Conservation (phyloP, 2,888 invertebrate species). For the Eudemis profundana region DNA sequence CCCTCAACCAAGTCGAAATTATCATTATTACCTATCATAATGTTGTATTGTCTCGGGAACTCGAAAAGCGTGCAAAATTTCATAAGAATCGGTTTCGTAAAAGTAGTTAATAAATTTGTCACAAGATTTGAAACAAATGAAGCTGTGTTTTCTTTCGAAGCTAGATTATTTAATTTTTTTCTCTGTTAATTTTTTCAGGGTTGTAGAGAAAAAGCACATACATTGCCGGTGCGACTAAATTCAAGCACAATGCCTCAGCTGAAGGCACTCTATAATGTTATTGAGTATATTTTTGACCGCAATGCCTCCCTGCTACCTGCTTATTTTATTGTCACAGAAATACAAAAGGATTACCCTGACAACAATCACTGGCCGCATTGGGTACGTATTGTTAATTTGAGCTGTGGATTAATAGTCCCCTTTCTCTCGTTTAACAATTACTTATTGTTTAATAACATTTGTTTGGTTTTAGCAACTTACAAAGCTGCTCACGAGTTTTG, state of each 20-base stretch:
- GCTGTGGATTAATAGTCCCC: no score
- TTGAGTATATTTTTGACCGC: constrained; percentile 95
- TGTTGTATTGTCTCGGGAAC: no score
- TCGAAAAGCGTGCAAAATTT: no score
- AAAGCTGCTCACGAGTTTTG: constrained; percentile 93
- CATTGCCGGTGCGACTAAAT: constrained; percentile 91
- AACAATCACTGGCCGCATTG: constrained; percentile 95
- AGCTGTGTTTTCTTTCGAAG: no score
- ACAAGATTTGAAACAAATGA: no score
- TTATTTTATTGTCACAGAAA: constrained; percentile 97
- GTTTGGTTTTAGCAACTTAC: constrained; percentile 89
- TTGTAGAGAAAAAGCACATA: constrained; percentile 94
- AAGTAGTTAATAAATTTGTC: no score
- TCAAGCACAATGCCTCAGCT: constrained; percentile 93
- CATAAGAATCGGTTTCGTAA: no score
- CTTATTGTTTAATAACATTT: neutral
- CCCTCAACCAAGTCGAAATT: no score
- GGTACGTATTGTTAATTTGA: constrained; percentile 81
- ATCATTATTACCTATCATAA: no score
- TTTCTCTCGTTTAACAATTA: neutral
- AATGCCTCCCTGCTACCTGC: constrained; percentile 96
- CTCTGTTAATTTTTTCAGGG: constrained; percentile 79
- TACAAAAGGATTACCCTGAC: constrained; percentile 94
- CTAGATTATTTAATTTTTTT: no score
- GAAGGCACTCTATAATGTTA: constrained; percentile 91